phyloP scores from a whole-genome alignment of 1,140 invertebrate species.

The Prorops nasuta region DNA sequence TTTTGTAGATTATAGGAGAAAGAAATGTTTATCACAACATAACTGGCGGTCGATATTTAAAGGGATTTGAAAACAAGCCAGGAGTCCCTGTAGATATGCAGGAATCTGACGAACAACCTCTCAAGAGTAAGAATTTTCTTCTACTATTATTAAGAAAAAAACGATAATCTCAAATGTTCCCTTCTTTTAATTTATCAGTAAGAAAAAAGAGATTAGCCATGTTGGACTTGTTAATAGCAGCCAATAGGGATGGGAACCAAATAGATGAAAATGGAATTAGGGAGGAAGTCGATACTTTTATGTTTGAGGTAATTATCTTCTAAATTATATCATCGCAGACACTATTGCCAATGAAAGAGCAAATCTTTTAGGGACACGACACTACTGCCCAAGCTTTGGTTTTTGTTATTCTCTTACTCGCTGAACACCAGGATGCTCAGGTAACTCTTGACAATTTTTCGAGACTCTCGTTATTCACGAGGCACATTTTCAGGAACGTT shows the following conservation, averaged over 20 bases:
- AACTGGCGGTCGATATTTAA: neutral
- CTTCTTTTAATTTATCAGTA: neutral
- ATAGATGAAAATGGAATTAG: neutral
- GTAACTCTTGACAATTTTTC: constrained; percentile 8
- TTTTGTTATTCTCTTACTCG: constrained; percentile 63
- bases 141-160: neutral
- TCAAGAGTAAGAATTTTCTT: neutral
- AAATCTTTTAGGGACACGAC: constrained; percentile 66
- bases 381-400: constrained; percentile 66
- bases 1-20: neutral
- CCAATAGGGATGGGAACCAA: neutral
- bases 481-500: constrained; percentile 20
- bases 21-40: neutral
- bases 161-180: no score
- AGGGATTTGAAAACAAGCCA: neutral
- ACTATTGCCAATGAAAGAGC: neutral
- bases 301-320: neutral
- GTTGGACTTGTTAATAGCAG: neutral
- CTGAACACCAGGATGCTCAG: constrained; percentile 63
- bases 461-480: neutral
- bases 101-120: neutral
- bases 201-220: neutral
- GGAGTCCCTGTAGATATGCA: neutral
- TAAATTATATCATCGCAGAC: neutral
- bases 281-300: neutral